Evolutionary conservation across 1,140 invertebrate species (phyloP).

Genomic region (Branchinecta lynchi): DNA sequence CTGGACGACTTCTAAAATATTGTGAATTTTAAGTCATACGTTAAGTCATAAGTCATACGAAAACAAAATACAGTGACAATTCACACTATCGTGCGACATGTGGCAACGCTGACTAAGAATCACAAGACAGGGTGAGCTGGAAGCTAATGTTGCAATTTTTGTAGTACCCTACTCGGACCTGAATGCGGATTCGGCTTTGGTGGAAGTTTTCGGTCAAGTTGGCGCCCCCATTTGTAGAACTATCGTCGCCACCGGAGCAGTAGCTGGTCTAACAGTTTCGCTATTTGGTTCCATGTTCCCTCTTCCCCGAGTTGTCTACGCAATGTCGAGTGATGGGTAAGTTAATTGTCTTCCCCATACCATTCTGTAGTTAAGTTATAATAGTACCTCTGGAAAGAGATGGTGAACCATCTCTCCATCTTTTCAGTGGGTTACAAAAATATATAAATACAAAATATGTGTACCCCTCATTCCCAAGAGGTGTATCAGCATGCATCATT

Average conservation of each 20-base stretch:
- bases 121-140: background rate
- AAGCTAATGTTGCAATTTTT: background rate
- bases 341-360: background rate
- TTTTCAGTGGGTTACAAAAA: too few relatives aligned
- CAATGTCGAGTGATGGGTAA: slow-evolving; percentile 33
- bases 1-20: too few relatives aligned
- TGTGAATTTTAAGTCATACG: background rate
- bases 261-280: slow-evolving; percentile 75
- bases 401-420: too few relatives aligned
- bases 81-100: too few relatives aligned
- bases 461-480: too few relatives aligned
- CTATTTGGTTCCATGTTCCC: slow-evolving; percentile 95
- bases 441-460: too few relatives aligned
- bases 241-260: slow-evolving; percentile 71
- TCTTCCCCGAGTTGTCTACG: slow-evolving; percentile 69
- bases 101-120: background rate
- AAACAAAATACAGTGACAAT: background rate
- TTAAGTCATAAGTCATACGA: background rate
- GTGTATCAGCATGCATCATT: too few relatives aligned
- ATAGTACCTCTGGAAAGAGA: too few relatives aligned
- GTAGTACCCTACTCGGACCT: slow-evolving; percentile 70
- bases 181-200: slow-evolving; percentile 65
- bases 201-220: slow-evolving; percentile 78
- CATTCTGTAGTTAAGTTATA: too few relatives aligned
- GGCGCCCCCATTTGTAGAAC: slow-evolving; percentile 74